Evolutionary conservation across 2,888 invertebrate species (phyloP).

Genomic region (Autographa gamma): DNA sequence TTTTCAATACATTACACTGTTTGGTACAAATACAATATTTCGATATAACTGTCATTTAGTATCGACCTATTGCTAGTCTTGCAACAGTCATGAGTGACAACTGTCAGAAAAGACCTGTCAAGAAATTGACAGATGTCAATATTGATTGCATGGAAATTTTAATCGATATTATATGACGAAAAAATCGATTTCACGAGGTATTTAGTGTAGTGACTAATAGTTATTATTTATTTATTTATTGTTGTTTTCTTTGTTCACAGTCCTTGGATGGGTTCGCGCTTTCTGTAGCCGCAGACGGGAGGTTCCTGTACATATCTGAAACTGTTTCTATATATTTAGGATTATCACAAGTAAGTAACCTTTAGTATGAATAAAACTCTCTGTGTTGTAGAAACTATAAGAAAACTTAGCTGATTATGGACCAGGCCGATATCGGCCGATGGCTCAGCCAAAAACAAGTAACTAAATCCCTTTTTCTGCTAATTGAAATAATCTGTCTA

Average conservation of each 20-base stretch:
- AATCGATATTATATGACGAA: neutral
- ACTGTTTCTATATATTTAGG: slow-evolving; percentile 99
- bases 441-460: too few relatives aligned
- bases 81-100: slow-evolving; percentile 14
- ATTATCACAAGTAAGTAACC: slow-evolving; percentile 96
- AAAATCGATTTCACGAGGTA: neutral
- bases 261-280: slow-evolving; percentile 99
- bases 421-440: too few relatives aligned
- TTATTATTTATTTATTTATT: slow-evolving; percentile 4
- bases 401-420: too few relatives aligned
- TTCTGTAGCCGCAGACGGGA: slow-evolving; percentile 97
- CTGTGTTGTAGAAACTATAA: too few relatives aligned
- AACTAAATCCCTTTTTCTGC: too few relatives aligned
- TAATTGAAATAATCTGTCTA: too few relatives aligned
- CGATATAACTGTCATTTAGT: slow-evolving; percentile 25
- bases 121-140: neutral
- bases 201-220: neutral
- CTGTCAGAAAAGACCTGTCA: neutral
- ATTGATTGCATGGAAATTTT: neutral
- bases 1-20: slow-evolving; percentile 54
- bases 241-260: slow-evolving; percentile 89
- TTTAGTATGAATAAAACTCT: neutral
- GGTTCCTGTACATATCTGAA: slow-evolving; percentile 99
- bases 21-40: slow-evolving; percentile 46
- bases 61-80: slow-evolving; percentile 31